phyloP scores from a whole-genome alignment of 1,140 invertebrate species.

The Caenorhabditis brenneri region DNA sequence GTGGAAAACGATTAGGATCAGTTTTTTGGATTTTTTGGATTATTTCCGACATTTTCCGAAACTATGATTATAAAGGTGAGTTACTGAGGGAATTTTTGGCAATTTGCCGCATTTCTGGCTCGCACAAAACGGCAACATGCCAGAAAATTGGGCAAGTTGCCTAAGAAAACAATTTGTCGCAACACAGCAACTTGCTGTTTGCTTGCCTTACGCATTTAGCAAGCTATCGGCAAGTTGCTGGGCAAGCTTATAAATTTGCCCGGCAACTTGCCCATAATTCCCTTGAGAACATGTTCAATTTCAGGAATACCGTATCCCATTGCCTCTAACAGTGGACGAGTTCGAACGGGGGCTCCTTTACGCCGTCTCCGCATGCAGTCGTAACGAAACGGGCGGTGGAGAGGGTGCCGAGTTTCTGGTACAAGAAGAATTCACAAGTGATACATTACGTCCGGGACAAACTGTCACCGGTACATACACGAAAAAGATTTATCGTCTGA shows the following conservation, averaged over 20 bases:
- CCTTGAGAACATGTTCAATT: no score
- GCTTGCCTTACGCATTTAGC: no score
- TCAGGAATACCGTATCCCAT: constrained; percentile 80
- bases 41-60: neutral
- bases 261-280: no score
- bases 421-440: constrained; percentile 89
- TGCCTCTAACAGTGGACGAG: constrained; percentile 75
- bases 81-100: no score
- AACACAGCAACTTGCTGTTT: no score
- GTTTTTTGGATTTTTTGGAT: neutral
- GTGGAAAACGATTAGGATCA: no score
- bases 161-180: no score
- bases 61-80: constrained; percentile 19
- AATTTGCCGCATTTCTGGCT: no score
- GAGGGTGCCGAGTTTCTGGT: constrained; percentile 93
- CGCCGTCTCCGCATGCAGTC: constrained; percentile 98
- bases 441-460: constrained; percentile 84
- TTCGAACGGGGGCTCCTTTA: constrained; percentile 97
- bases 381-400: constrained; percentile 98
- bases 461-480: constrained; percentile 92
- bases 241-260: no score
- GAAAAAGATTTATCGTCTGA: constrained; percentile 98
- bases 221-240: no score
- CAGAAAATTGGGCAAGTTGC: no score
- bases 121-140: no score